These are phyloP conservation scores for Tuberolachnus salignus DNA, from an alignment of 2,888 invertebrate genomes.

Conservation along the genomic window DNA sequence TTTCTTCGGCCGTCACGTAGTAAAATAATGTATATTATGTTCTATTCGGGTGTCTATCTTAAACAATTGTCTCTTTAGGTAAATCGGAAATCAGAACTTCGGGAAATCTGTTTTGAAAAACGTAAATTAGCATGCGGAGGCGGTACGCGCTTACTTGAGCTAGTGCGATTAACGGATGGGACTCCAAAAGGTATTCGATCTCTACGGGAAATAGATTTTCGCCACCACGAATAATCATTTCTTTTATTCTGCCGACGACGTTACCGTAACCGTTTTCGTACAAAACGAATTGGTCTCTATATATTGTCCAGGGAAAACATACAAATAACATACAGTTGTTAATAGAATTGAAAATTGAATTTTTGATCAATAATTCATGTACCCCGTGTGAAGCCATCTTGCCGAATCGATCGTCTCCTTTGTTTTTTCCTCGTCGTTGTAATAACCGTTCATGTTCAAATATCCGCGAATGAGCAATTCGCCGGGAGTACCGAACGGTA, in stretches of 20 bases:
- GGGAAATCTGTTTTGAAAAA: too few relatives aligned
- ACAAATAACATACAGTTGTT: background rate
- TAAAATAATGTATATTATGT: too few relatives aligned
- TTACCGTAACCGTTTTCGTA: slow-evolving; percentile 62
- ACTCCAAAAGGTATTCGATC: slow-evolving; percentile 75
- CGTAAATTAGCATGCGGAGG: too few relatives aligned
- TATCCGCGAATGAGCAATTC: slow-evolving; percentile 80
- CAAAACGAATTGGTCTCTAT: slow-evolving; percentile 74
- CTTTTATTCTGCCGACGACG: slow-evolving; percentile 59
- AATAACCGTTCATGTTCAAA: slow-evolving; percentile 80
- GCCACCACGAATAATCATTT: slow-evolving; percentile 60
- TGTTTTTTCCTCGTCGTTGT: slow-evolving; percentile 78
- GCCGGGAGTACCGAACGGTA: slow-evolving; percentile 74
- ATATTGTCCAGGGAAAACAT: background rate
- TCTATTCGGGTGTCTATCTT: too few relatives aligned
- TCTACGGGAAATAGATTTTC: slow-evolving; percentile 77
- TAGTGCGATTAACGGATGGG: slow-evolving; percentile 75
- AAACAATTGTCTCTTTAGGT: too few relatives aligned
- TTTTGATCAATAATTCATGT: slow-evolving; percentile 58
- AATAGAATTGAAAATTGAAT: background rate
- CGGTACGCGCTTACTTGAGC: slow-evolving; percentile 73
- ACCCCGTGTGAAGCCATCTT: slow-evolving; percentile 84
- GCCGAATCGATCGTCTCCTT: slow-evolving; percentile 70
- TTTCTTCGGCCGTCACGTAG: too few relatives aligned
- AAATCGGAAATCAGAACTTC: too few relatives aligned